These are phyloP conservation scores for Acanthosepion pharaonis DNA, from an alignment of 2,888 invertebrate species.

Conservation along the genomic window DNA sequence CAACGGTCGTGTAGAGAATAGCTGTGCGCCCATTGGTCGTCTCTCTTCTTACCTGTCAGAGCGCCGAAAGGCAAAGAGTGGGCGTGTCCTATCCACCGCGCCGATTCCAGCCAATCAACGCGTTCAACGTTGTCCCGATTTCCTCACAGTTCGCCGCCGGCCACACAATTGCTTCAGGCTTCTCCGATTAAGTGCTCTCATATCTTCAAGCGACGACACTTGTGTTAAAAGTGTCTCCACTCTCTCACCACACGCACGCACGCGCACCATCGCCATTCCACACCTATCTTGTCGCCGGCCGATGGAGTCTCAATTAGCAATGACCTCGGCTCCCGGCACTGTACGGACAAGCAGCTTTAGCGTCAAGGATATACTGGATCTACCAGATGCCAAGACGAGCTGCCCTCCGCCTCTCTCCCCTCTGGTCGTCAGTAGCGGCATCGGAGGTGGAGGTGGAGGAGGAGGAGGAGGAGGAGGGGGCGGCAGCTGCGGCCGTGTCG, in stretches of 20 bases:
- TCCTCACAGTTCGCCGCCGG: background rate
- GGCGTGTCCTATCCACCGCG: background rate
- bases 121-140: background rate
- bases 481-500: background rate
- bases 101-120: background rate
- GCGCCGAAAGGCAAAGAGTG: background rate
- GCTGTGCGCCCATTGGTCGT: no score
- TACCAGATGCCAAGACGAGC: slow-evolving; percentile 81
- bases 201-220: slow-evolving; percentile 8
- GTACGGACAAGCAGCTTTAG: slow-evolving; percentile 84
- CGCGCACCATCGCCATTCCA: background rate
- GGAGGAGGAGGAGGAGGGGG: background rate
- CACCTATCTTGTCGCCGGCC: background rate
- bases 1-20: no score
- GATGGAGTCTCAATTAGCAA: slow-evolving; percentile 43
- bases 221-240: slow-evolving; percentile 2
- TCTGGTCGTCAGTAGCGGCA: slow-evolving; percentile 10
- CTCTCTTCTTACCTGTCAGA: background rate
- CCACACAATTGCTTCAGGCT: background rate
- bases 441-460: slow-evolving; percentile 48
- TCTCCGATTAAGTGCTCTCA: slow-evolving; percentile 22
- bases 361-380: slow-evolving; percentile 92
- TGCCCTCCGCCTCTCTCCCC: slow-evolving; percentile 55
- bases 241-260: background rate
- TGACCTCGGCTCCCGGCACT: slow-evolving; percentile 2